Evolutionary conservation across 2,888 invertebrate genomes (phyloP).

Genomic region (Sisyra terminalis): DNA sequence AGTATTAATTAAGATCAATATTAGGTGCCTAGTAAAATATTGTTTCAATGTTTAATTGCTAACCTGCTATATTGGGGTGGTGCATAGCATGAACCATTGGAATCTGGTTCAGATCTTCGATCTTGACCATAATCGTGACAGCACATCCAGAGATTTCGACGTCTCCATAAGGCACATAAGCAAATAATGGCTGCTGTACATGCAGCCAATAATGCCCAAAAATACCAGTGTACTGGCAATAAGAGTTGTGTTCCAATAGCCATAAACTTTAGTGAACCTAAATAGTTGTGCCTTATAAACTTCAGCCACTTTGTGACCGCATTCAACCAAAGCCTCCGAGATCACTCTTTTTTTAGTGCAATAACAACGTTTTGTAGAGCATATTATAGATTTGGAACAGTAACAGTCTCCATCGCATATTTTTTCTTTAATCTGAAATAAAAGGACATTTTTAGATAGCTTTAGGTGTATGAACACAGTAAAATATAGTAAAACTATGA

Average conservation of each 20-base stretch:
- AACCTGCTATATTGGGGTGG: slow-evolving; percentile 66
- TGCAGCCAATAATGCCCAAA: slow-evolving; percentile 43
- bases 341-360: slow-evolving; percentile 33
- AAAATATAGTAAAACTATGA: no score
- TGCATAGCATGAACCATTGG: slow-evolving; percentile 63
- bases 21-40: no score
- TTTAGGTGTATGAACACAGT: no score
- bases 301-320: not conserved
- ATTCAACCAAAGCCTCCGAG: slow-evolving; percentile 30
- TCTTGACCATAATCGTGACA: slow-evolving; percentile 31
- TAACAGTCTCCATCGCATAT: slow-evolving; percentile 45
- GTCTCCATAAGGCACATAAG: slow-evolving; percentile 47
- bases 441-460: no score
- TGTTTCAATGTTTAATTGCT: not conserved
- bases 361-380: slow-evolving; percentile 48
- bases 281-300: not conserved
- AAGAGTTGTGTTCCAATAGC: slow-evolving; percentile 6
- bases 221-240: slow-evolving; percentile 19
- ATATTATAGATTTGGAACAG: slow-evolving; percentile 59
- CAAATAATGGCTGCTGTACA: slow-evolving; percentile 52
- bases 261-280: slow-evolving; percentile 5
- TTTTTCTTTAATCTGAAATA: slow-evolving; percentile 34
- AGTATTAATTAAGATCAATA: no score
- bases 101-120: slow-evolving; percentile 54
- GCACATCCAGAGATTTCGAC: slow-evolving; percentile 24